A percentile compares a stretch with the other conserved stretches of the same genome.
phyloP scores from a whole-genome alignment of 2,797 vertebrate species.

The Pteropus rufus region DNA sequence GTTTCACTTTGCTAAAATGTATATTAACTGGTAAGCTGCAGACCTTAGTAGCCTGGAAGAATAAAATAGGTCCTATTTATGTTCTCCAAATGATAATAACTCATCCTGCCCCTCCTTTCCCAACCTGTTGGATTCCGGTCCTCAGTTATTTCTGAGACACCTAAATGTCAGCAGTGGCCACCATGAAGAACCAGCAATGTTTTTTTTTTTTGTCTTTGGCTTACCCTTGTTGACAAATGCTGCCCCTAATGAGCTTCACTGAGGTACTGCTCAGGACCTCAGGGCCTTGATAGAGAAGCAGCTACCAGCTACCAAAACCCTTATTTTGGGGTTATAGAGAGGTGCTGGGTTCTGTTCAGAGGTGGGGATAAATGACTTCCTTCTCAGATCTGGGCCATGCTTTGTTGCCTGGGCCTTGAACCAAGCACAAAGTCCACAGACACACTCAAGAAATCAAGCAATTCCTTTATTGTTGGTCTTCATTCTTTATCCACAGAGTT shows the following conservation, averaged over 20 bases:
- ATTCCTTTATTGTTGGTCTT: not conserved
- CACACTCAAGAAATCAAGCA: not conserved
- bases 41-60: not conserved
- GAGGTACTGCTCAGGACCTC: not conserved
- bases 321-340: not conserved
- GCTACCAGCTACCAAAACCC: not conserved
- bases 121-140: not conserved
- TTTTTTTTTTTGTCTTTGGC: not conserved
- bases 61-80: not conserved
- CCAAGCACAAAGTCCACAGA: not conserved
- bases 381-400: not conserved
- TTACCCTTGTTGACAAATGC: not conserved
- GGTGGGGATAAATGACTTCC: not conserved
- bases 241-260: not conserved
- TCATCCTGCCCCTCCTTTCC: not conserved
- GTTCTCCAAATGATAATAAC: not conserved
- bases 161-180: not conserved
- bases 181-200: not conserved
- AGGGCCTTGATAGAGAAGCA: not conserved
- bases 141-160: not conserved
- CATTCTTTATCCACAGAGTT: not conserved
- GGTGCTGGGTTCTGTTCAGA: not conserved
- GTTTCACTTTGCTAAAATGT: conserved; percentile 8
- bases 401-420: not conserved
- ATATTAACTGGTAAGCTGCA: not conserved